Evolutionary conservation across 2,888 invertebrate species (phyloP).

Genomic region (Eulithis testata): DNA sequence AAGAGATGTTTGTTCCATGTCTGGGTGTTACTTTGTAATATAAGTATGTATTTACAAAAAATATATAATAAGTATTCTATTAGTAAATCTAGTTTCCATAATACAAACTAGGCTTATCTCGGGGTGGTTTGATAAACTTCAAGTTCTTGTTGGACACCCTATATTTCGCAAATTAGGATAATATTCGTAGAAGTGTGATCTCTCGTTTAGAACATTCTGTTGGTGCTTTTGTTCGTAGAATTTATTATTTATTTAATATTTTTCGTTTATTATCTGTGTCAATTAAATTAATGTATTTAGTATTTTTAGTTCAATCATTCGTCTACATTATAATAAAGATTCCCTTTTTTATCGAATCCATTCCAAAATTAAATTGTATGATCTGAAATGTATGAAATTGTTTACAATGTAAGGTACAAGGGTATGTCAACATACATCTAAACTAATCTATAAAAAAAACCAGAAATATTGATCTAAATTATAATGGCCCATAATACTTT

Average conservation of each 20-base stretch:
- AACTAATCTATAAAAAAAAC: background rate
- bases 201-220: constrained; percentile 48
- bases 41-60: no score
- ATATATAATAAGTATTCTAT: no score
- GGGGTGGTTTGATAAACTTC: background rate
- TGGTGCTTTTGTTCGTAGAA: constrained; percentile 50
- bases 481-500: no score
- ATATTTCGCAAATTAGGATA: constrained; percentile 28
- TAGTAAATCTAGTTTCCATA: background rate
- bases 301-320: constrained; percentile 20
- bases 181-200: constrained; percentile 49
- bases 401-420: constrained; percentile 14
- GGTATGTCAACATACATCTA: constrained; percentile 7
- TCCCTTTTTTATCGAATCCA: constrained; percentile 28
- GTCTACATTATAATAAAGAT: constrained; percentile 16
- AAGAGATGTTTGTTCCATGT: no score
- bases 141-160: constrained; percentile 24
- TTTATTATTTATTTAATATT: constrained; percentile 35
- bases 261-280: constrained; percentile 34
- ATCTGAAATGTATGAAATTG: constrained; percentile 30
- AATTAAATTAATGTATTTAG: constrained; percentile 32
- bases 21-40: no score
- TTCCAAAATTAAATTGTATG: constrained; percentile 35
- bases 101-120: background rate
- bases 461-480: background rate